A percentile compares a stretch with the other conserved stretches of the same genome.
These are phyloP conservation scores for Dryobota labecula DNA, from an alignment of 2,888 invertebrate species.

Conservation along the genomic window DNA sequence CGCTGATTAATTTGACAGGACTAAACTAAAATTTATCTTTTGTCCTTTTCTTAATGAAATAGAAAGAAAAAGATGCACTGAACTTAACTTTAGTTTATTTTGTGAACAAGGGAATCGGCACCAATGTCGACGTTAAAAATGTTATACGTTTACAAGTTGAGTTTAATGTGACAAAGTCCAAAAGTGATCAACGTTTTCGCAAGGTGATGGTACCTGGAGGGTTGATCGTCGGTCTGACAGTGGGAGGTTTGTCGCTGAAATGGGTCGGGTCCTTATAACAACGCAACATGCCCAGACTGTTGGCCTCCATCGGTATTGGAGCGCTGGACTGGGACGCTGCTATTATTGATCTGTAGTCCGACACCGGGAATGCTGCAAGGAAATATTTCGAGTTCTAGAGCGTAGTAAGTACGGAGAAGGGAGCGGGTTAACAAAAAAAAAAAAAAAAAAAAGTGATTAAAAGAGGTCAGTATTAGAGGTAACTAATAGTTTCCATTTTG, in stretches of 20 bases:
- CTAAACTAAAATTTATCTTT: too few species aligned
- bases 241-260: conserved; percentile 88
- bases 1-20: too few species aligned
- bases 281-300: conserved; percentile 88
- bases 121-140: too few species aligned
- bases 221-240: conserved; percentile 89
- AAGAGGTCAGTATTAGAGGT: too few species aligned
- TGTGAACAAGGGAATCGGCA: too few species aligned
- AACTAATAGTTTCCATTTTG: too few species aligned
- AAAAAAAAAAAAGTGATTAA: too few species aligned
- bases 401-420: neutral
- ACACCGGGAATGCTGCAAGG: conserved; percentile 85
- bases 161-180: neutral
- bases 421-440: too few species aligned
- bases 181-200: neutral
- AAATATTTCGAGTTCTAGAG: neutral
- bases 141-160: too few species aligned
- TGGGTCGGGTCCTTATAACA: conserved; percentile 92
- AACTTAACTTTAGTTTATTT: too few species aligned
- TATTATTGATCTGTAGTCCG: conserved; percentile 90
- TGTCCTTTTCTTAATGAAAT: too few species aligned
- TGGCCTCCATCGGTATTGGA: conserved; percentile 90
- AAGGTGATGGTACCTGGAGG: conserved; percentile 76
- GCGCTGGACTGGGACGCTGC: conserved; percentile 91
- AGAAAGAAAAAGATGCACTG: too few species aligned